Evolutionary conservation across 2,888 invertebrate genomes (phyloP).

Genomic region (Heliconius ethilla): DNA sequence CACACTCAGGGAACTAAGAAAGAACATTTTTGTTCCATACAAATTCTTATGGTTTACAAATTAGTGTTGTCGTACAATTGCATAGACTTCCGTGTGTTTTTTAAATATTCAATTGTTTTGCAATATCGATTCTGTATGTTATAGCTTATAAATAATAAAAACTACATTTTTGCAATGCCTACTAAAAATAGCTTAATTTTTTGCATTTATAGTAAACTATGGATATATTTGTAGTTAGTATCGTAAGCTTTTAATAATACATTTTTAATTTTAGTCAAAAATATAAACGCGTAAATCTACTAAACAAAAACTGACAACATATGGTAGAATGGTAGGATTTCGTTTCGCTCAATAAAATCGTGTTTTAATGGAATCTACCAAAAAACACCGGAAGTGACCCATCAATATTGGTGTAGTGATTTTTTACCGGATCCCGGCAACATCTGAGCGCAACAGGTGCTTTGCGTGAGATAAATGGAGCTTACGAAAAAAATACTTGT

Average conservation of each 20-base stretch:
- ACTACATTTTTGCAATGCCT: neutral
- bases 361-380: slow-evolving; percentile 51
- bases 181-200: neutral
- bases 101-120: neutral
- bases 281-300: slow-evolving; percentile 9
- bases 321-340: slow-evolving; percentile 55
- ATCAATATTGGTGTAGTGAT: slow-evolving; percentile 62
- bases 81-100: neutral
- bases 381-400: slow-evolving; percentile 60
- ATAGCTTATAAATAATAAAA: neutral
- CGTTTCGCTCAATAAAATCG: slow-evolving; percentile 53
- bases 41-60: slow-evolving; percentile 20
- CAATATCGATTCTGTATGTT: neutral
- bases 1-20: slow-evolving; percentile 44
- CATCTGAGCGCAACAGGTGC: slow-evolving; percentile 65
- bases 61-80: slow-evolving; percentile 5
- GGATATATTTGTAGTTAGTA: neutral
- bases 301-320: slow-evolving; percentile 51
- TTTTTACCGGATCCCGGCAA: slow-evolving; percentile 60
- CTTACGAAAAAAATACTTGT: slow-evolving; percentile 35
- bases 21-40: slow-evolving; percentile 24
- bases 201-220: neutral
- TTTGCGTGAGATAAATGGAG: slow-evolving; percentile 47
- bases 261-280: slow-evolving; percentile 1
- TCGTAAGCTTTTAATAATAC: too few species aligned